phyloP scores from a whole-genome alignment of 2,797 vertebrate species.

The Neomorphus geoffroyi region DNA sequence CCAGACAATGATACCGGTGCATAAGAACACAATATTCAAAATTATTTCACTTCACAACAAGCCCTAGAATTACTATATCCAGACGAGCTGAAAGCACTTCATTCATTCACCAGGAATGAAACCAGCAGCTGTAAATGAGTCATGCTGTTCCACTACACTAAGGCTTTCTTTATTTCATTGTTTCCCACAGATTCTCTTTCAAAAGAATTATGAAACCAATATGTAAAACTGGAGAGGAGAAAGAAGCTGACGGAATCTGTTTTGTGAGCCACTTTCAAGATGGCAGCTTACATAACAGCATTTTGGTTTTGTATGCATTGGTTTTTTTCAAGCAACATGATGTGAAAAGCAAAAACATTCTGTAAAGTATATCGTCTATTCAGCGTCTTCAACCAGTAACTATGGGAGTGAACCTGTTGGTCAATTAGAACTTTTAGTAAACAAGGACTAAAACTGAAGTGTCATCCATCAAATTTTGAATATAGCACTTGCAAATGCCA shows the following conservation, averaged over 20 bases:
- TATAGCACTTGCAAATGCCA: neutral
- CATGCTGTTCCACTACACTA: constrained; percentile 1
- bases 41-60: constrained; percentile 13
- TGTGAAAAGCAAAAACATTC: neutral
- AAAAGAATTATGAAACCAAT: constrained; percentile 22
- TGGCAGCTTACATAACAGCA: neutral
- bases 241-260: constrained; percentile 32
- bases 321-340: neutral
- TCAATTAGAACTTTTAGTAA: neutral
- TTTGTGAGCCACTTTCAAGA: constrained; percentile 15
- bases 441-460: neutral
- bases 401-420: neutral
- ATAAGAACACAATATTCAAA: neutral
- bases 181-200: constrained; percentile 4
- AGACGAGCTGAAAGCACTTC: constrained; percentile 33
- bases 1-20: neutral
- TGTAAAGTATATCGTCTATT: neutral
- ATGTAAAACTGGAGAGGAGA: neutral
- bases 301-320: neutral
- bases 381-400: neutral
- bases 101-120: constrained; percentile 46
- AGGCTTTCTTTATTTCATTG: constrained; percentile 31
- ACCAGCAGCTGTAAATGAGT: constrained; percentile 64
- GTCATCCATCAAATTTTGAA: neutral
- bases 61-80: neutral